A percentile compares a stretch with the other conserved stretches of the same genome.
These are phyloP conservation scores for Drosophila arawakana DNA, from an alignment of 1,140 invertebrate genomes.

Conservation along the genomic window DNA sequence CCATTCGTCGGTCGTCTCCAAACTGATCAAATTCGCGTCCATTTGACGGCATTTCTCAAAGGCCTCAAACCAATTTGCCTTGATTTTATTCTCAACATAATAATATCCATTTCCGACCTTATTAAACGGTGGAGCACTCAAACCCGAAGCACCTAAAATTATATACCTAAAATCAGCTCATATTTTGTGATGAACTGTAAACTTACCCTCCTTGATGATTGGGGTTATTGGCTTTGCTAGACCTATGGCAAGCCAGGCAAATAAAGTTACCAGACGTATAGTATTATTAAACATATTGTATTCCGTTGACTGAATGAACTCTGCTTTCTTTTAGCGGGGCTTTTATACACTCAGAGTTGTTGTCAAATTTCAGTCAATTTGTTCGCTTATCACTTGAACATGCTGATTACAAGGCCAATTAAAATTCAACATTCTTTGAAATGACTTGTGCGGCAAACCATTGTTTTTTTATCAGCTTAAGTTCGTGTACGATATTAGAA, in stretches of 20 bases:
- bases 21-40: slow-evolving; percentile 9
- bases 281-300: slow-evolving; percentile 1
- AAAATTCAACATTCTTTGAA: slow-evolving; percentile 1
- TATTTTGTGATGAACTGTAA: neutral
- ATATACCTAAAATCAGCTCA: neutral
- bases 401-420: neutral
- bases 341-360: neutral
- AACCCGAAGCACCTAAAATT: neutral
- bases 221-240: neutral
- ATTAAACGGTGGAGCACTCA: neutral
- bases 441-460: slow-evolving; percentile 1
- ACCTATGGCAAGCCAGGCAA: neutral
- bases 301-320: neutral
- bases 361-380: neutral
- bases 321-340: neutral
- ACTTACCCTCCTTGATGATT: slow-evolving; percentile 7
- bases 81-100: neutral
- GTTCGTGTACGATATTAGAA: neutral
- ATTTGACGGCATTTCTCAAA: neutral
- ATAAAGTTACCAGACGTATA: neutral
- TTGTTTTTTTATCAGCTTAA: neutral
- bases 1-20: slow-evolving; percentile 8
- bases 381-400: slow-evolving; percentile 3
- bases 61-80: slow-evolving; percentile 8
- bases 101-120: slow-evolving; percentile 6